Evolutionary conservation across 2,113 vertebrate species (phyloP).

Genomic region (Herpailurus yagouaroundi): DNA sequence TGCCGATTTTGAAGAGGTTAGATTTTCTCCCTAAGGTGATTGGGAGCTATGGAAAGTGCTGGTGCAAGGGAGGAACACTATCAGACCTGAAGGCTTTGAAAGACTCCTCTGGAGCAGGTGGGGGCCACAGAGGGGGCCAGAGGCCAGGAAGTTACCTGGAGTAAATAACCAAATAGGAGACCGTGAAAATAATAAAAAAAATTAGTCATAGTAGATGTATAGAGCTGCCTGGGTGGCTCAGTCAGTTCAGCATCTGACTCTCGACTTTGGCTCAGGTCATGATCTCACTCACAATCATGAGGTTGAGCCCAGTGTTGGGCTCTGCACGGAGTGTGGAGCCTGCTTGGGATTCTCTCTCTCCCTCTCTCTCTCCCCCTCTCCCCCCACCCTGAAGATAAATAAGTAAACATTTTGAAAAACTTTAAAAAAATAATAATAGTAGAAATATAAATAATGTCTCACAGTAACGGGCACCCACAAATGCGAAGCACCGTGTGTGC

Average conservation of each 20-base stretch:
- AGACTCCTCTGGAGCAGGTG: neutral
- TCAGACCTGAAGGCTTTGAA: neutral
- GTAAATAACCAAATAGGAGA: neutral
- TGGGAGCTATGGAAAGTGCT: neutral
- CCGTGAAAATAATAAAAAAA: neutral
- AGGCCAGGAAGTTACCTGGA: neutral
- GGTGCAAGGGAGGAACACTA: neutral
- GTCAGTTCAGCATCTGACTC: too few species aligned
- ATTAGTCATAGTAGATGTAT: neutral
- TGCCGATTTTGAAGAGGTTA: neutral
- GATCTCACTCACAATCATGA: too few species aligned
- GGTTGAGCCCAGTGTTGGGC: too few species aligned
- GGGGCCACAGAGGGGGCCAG: too few species aligned
- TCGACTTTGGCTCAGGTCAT: too few species aligned
- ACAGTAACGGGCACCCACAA: neutral
- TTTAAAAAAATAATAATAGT: neutral
- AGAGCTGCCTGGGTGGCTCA: too few species aligned
- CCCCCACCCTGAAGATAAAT: too few species aligned
- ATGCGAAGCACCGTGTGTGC: neutral
- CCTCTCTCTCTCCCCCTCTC: too few species aligned
- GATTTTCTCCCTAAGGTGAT: neutral
- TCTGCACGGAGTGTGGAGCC: too few species aligned
- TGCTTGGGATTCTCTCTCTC: too few species aligned
- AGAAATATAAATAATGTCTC: neutral
- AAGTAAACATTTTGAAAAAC: neutral